Evolutionary conservation across 2,113 vertebrate species (phyloP).

Genomic region (Pyrgilauda ruficollis): DNA sequence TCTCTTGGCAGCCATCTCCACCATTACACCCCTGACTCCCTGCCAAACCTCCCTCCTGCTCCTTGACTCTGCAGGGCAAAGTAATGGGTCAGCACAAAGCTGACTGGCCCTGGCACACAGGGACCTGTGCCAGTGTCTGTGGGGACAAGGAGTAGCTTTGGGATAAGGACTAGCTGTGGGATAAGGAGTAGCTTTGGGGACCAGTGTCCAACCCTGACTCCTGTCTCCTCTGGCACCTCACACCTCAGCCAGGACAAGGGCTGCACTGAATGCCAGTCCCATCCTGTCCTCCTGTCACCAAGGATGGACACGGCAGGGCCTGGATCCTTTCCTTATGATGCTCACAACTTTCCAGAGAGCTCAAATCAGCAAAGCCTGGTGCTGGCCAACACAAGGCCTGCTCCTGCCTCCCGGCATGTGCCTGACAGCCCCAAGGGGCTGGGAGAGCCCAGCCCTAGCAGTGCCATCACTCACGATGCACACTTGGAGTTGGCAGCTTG

Average conservation of each 20-base stretch:
- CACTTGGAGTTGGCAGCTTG: neutral
- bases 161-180: neutral
- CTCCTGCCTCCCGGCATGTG: neutral
- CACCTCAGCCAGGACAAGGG: neutral
- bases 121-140: rapidly evolving
- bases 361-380: neutral
- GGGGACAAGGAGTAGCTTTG: neutral
- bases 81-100: neutral
- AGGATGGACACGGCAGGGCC: neutral
- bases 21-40: neutral
- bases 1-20: neutral
- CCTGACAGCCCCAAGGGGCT: rapidly evolving
- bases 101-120: rapidly evolving
- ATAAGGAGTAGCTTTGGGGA: neutral
- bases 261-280: neutral
- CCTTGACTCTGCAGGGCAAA: neutral
- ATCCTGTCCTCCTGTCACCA: neutral
- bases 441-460: neutral
- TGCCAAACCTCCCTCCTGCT: neutral
- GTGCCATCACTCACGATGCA: neutral
- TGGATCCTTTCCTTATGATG: neutral
- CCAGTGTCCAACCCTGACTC: neutral
- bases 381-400: neutral
- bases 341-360: neutral
- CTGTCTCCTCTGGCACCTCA: neutral